A percentile compares a stretch with the other conserved stretches of the same genome.
These are phyloP conservation scores for Sebastes fasciatus DNA, from an alignment of 2,113 vertebrate species.

Conservation along the genomic window DNA sequence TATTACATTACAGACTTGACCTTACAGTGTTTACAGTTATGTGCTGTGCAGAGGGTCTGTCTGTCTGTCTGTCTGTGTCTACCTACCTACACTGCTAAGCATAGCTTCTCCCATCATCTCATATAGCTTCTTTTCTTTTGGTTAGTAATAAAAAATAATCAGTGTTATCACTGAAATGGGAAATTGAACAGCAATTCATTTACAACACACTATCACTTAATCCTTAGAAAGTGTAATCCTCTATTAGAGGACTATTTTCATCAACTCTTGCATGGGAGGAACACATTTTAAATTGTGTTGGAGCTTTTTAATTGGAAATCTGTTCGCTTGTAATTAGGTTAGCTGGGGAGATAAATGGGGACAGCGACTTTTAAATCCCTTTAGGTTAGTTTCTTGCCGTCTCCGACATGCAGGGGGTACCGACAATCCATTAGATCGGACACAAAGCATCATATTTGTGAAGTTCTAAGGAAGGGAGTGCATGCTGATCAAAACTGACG, in stretches of 20 bases:
- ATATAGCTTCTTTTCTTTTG: slow-evolving; percentile 43
- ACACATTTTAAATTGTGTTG: slow-evolving; percentile 31
- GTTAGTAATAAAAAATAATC: slow-evolving; percentile 58
- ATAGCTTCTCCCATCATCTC: slow-evolving; percentile 23
- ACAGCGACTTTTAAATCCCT: slow-evolving; percentile 52
- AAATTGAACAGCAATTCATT: slow-evolving; percentile 32
- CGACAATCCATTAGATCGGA: slow-evolving; percentile 31
- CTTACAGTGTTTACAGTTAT: slow-evolving; percentile 62
- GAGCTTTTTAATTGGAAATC: slow-evolving; percentile 50
- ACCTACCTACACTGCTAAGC: slow-evolving; percentile 41
- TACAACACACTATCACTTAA: slow-evolving; percentile 38
- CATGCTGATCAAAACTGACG: slow-evolving; percentile 65
- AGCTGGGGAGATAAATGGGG: slow-evolving; percentile 40
- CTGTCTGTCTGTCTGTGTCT: slow-evolving; percentile 26
- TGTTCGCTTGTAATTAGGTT: slow-evolving; percentile 45
- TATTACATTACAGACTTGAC: slow-evolving; percentile 53
- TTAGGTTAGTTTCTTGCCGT: slow-evolving; percentile 50
- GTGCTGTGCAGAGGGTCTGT: slow-evolving; percentile 49
- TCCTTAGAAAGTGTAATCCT: slow-evolving; percentile 22
- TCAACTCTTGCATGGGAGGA: no score
- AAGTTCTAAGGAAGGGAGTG: slow-evolving; percentile 47
- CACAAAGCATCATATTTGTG: slow-evolving; percentile 41
- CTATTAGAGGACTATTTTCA: slow-evolving; percentile 9
- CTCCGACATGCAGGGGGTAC: slow-evolving; percentile 64
- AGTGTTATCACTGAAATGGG: slow-evolving; percentile 19